These are phyloP conservation scores for Eospalax fontanierii DNA, from an alignment of 2,797 vertebrate species.

Conservation along the genomic window DNA sequence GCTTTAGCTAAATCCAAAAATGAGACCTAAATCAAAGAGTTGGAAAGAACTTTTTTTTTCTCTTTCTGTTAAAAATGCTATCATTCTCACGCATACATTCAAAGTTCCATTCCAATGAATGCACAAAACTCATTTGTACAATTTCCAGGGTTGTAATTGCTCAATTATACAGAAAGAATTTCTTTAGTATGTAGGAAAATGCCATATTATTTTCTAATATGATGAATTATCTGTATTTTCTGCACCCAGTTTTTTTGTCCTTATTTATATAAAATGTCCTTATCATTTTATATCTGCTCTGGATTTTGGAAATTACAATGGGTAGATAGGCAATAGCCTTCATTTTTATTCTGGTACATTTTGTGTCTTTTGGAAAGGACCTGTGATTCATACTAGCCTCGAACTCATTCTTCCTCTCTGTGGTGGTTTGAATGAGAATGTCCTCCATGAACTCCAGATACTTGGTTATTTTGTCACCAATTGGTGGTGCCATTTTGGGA, in stretches of 20 bases:
- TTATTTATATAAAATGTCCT: too few relatives aligned
- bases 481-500: too few relatives aligned
- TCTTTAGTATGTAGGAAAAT: not conserved
- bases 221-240: not conserved
- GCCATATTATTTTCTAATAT: not conserved
- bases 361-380: not conserved
- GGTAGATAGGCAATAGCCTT: not conserved
- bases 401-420: not conserved
- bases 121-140: not conserved
- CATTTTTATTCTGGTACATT: not conserved
- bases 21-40: conserved; percentile 63
- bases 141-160: not conserved
- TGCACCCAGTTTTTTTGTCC: too few relatives aligned
- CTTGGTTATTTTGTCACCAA: too few relatives aligned
- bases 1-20: conserved; percentile 25
- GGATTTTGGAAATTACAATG: not conserved
- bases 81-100: conserved; percentile 79
- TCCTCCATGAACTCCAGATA: too few relatives aligned
- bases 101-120: fast-evolving
- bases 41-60: conserved; percentile 71
- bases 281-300: not conserved
- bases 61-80: conserved; percentile 76
- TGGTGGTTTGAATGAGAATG: too few relatives aligned
- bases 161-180: not conserved
- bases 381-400: not conserved